Base-by-base conservation (phyloP, 2,113 vertebrate species). In the Dendropsophus ebraccatus region DNA sequence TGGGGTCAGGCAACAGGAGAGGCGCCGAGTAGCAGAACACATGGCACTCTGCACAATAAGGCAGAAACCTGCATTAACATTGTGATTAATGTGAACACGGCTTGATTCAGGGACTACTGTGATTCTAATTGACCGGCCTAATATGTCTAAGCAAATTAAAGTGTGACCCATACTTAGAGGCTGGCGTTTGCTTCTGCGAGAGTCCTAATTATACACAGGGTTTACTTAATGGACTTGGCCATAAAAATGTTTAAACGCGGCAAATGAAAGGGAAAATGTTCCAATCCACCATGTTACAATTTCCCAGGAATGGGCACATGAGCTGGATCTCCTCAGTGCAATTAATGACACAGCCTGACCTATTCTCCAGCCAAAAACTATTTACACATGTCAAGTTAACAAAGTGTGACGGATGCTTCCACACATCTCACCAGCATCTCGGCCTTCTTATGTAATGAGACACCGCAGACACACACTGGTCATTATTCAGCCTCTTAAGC, bases 301-400 rank as follows among this genome's bases (percentile, higher is more conserved):
- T 5, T 19, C 35, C 2, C 65, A 19, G 65, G 14, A 28, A 14
- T 10, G 0, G 13, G 16, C 25, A 19, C 74, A 77, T 76, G 25
- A 30, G 49, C 19, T 54, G 74, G 74, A 52, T 19, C 74, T 77
- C 28, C 30, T 54, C 49, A 17, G 28, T 45, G 45, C 80, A 82
- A 69, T 70, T 82, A 49, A 47, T 69, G 80, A 82, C 62, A 82
- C 80, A 21, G 80, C 50, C 60, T 82, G 62, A 69, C 80, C 80
- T 82, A 69, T 69, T 30, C 62, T 70, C 14, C 80, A 50, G 80
- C 80, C 62, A 82, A 65, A 82, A 82, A 69, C 62, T 82, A 70
- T 69, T 69, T 82, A 82, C 80, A 67, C 67, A 70, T 70, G 67
- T 73, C 81, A 56, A 25, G 67, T 72, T 54, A 82, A 83, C 65